Evolutionary conservation across 92 coral and sea anemone genomes (phyloP).

Genomic region (Ricordea florida): DNA sequence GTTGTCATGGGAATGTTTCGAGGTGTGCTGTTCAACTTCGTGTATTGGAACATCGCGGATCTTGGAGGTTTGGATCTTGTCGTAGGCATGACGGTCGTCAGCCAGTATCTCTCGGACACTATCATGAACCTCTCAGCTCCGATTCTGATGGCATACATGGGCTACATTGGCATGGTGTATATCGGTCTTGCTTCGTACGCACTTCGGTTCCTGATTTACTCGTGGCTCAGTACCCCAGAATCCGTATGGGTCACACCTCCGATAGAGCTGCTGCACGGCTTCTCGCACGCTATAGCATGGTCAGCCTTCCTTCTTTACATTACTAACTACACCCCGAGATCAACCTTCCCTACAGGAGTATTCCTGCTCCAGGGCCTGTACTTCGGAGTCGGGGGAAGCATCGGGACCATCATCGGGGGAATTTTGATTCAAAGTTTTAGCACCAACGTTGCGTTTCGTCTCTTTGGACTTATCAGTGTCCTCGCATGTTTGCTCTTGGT

Average conservation of each 20-base stretch:
- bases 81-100: constrained; percentile 79
- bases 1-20: constrained; percentile 76
- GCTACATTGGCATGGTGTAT: constrained; percentile 82
- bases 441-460: constrained; percentile 70
- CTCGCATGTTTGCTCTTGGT: constrained; percentile 65
- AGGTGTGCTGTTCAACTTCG: constrained; percentile 81
- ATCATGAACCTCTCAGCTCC: constrained; percentile 75
- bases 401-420: constrained; percentile 84
- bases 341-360: constrained; percentile 82
- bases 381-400: constrained; percentile 84
- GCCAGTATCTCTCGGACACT: constrained; percentile 81
- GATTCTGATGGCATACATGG: constrained; percentile 69
- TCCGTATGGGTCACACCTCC: constrained; percentile 90
- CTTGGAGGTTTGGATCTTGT: constrained; percentile 83
- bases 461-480: constrained; percentile 66
- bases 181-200: constrained; percentile 83
- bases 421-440: constrained; percentile 74
- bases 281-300: constrained; percentile 85
- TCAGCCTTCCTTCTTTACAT: constrained; percentile 87
- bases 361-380: constrained; percentile 86
- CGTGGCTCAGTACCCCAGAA: constrained; percentile 80
- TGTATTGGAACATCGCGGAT: constrained; percentile 83
- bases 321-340: constrained; percentile 80
- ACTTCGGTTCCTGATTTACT: constrained; percentile 77
- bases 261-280: constrained; percentile 76